Percentiles rank a stretch among this genome's conserved stretches.
These are phyloP conservation scores for Neuroterus valhalla DNA, from an alignment of 1,140 invertebrate species.

Conservation along the genomic window DNA sequence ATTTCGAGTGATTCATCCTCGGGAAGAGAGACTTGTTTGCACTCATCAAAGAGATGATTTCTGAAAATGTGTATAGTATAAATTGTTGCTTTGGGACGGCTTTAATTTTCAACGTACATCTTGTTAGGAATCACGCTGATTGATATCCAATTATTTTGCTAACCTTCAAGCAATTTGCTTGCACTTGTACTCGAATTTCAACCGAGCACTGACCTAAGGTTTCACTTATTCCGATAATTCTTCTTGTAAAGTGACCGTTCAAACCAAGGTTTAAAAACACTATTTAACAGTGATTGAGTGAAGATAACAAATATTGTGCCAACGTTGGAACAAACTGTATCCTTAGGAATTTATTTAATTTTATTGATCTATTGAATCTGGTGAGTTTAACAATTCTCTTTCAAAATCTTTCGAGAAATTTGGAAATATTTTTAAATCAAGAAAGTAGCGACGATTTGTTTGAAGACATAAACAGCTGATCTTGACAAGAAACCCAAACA, in stretches of 20 bases:
- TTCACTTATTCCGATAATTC: neutral
- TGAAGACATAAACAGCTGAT: no score
- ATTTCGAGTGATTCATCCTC: neutral
- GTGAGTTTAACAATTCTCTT: no score
- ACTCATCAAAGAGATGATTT: neutral
- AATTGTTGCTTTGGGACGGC: neutral
- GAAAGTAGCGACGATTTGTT: no score
- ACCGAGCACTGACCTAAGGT: neutral
- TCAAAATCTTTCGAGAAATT: no score
- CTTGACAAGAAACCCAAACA: no score
- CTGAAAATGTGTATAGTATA: neutral
- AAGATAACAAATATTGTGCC: neutral
- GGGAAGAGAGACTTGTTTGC: neutral
- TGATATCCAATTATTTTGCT: conserved; percentile 22
- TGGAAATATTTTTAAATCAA: no score
- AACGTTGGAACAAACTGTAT: no score
- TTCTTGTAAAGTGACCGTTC: neutral
- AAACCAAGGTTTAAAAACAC: no score
- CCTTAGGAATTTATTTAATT: no score
- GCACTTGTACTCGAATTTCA: neutral
- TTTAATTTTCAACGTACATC: conserved; percentile 11
- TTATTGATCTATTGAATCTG: no score
- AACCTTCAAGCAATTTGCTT: conserved; percentile 11
- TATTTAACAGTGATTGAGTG: neutral
- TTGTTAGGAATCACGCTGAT: conserved; percentile 14